Evolutionary conservation across 2,797 vertebrate species (phyloP).

Genomic region (Halcyon badia): DNA sequence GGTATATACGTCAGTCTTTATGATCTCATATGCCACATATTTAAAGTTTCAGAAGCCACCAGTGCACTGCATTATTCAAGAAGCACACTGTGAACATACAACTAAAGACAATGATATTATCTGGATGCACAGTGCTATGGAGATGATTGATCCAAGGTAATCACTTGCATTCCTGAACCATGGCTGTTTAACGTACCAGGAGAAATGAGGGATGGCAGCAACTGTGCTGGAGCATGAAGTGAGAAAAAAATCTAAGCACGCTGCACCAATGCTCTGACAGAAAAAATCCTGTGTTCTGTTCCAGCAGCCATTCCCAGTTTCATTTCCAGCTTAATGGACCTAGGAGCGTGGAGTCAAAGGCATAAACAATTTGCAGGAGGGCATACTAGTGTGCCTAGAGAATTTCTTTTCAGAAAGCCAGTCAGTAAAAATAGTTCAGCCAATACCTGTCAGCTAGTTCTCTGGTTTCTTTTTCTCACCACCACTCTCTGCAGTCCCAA

Average conservation of each 20-base stretch:
- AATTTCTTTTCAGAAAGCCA: neutral
- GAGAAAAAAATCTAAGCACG: neutral
- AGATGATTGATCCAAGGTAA: neutral
- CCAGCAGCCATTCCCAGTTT: neutral
- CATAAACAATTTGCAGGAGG: neutral
- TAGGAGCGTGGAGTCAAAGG: neutral
- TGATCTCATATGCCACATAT: neutral
- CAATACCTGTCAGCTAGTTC: neutral
- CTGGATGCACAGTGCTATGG: neutral
- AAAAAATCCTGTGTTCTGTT: neutral
- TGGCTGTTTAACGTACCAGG: neutral
- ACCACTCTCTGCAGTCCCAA: neutral
- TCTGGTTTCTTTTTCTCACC: neutral
- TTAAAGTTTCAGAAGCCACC: neutral
- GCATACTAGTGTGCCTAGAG: neutral
- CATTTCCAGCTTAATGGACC: neutral
- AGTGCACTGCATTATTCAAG: neutral
- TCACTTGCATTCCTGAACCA: slow-evolving; percentile 1
- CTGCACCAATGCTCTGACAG: neutral
- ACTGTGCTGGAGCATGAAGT: neutral
- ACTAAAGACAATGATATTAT: neutral
- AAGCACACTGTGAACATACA: neutral
- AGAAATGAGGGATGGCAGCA: slow-evolving; percentile 31
- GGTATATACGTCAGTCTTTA: neutral
- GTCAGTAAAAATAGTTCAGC: neutral